Base-by-base conservation (phyloP, 35 echinoderm and acorn worm genomes). In the Stichopus chloronotus region DNA sequence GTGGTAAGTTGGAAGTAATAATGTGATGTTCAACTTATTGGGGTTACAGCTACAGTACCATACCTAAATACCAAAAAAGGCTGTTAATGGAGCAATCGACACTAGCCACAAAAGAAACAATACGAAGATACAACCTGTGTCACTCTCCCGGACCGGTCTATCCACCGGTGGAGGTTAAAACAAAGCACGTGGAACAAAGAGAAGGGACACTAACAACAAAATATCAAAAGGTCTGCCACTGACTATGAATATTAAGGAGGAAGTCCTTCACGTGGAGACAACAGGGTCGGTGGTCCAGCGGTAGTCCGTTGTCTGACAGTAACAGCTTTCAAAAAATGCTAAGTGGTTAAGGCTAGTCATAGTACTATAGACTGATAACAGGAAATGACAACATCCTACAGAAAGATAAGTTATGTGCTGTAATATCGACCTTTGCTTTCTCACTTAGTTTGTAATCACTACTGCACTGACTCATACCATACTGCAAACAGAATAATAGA, bases 331-430 rank as follows among this genome's bases (percentile, higher is more conserved):
- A 8, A 65, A 65, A 0, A 65, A 65, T 65, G 61, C 61, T 65
- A 65, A 65, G 61, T 65, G 19, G 61, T 14, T 65, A 65, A 0
- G 30, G 61, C 61, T 19, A 65, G 61, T 65, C 61, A 65, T 65
- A 4, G 9, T 14, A 19, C 4, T 2, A 9, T 65, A 65, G 61
- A 65, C 61, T 19, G 61, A 65, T 65, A 65, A 65, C 61, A 65
- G 61, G 61, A 65, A 65, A 65, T 65, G 61, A 65, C 61, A 65
- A 65, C 61, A 65, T 65, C 61, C 61, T 65, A 65, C 61, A 43
- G 30, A 43, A 43, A 43, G 30, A 43, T 43, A 43, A 43, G 30
- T 65, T 14, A 14, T 65, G 61, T 14, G 61, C 11, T 65, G 19
- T 65, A 19, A 65, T 65, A 4, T 65, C 61, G 61, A 65, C 61